Conservation (phyloP, 2,113 vertebrate species). For the Choloepus hoffmanni region DNA sequence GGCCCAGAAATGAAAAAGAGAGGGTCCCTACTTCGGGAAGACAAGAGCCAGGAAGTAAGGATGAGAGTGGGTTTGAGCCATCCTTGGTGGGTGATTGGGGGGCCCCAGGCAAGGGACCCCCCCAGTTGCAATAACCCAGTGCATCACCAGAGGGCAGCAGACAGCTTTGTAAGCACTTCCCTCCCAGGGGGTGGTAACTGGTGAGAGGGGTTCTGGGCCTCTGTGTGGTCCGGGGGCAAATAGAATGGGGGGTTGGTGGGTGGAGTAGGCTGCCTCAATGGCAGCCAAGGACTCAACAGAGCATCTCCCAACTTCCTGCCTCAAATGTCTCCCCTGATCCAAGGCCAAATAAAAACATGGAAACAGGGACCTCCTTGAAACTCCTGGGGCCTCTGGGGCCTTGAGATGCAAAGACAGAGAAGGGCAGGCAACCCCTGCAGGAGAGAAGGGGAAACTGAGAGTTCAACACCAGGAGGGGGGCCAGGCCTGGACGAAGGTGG, state of each 20-base stretch:
- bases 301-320: background rate
- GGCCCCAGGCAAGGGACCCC: no score
- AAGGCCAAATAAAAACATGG: background rate
- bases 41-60: background rate
- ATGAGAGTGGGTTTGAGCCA: background rate
- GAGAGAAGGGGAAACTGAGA: background rate
- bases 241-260: rapidly evolving
- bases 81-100: background rate
- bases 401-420: background rate
- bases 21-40: background rate
- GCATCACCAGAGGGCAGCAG: constrained; percentile 74
- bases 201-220: background rate
- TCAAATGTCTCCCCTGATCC: background rate
- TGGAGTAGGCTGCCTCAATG: background rate
- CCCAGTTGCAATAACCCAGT: background rate
- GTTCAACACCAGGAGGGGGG: background rate
- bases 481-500: background rate
- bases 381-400: background rate
- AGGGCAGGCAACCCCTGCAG: background rate
- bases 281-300: background rate
- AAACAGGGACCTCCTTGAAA: background rate
- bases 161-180: background rate
- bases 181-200: background rate
- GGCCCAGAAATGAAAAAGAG: background rate
- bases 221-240: background rate